Percentiles rank a stretch among this genome's conserved stretches.
Conservation (phyloP, 2,113 vertebrate species). For the Neoarius graeffei region DNA sequence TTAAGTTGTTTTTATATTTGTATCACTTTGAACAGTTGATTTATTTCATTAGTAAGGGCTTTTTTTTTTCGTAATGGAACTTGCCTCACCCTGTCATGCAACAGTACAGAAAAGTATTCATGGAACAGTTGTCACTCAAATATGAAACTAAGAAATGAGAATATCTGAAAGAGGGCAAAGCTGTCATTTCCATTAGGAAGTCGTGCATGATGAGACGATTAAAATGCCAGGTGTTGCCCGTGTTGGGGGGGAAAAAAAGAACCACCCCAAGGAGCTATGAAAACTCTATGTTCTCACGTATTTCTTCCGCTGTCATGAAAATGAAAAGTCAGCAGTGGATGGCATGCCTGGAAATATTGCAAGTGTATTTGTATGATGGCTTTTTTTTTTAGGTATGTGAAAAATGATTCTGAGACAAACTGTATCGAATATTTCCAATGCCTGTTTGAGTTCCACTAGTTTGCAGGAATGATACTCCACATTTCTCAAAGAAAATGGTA, state of each 20-base stretch:
- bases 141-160: slow-evolving; percentile 33
- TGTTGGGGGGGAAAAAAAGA: slow-evolving; percentile 59
- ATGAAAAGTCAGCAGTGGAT: slow-evolving; percentile 54
- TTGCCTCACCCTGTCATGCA: neutral
- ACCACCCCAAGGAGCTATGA: slow-evolving; percentile 54
- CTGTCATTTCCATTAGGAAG: slow-evolving; percentile 64
- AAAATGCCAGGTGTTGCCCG: slow-evolving; percentile 78
- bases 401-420: neutral
- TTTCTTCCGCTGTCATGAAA: slow-evolving; percentile 56
- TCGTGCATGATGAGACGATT: slow-evolving; percentile 39
- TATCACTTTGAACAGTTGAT: slow-evolving; percentile 16
- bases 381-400: neutral
- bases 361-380: slow-evolving; percentile 39
- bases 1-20: slow-evolving; percentile 16
- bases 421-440: neutral
- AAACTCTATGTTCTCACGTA: slow-evolving; percentile 62
- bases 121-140: neutral
- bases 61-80: neutral
- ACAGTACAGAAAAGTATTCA: neutral
- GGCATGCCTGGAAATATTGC: slow-evolving; percentile 29
- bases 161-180: slow-evolving; percentile 51
- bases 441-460: neutral
- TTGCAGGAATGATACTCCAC: neutral
- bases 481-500: neutral
- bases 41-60: neutral